Base-by-base conservation (phyloP, 2,113 vertebrate species). In the Trematocara unimaculatum region DNA sequence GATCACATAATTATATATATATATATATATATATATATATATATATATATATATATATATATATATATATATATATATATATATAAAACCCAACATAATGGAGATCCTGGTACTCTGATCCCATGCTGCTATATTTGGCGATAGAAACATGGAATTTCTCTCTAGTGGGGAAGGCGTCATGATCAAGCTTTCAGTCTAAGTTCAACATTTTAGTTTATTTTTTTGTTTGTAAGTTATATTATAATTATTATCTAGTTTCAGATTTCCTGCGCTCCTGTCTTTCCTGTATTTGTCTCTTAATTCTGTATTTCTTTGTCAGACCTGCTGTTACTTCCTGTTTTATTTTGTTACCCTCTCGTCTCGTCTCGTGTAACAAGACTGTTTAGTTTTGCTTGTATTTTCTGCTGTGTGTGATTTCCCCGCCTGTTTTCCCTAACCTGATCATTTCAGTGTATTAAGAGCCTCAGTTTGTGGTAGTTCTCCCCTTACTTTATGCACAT, bases 81-180 rank as follows among this genome's bases (percentile, higher is more conserved):
- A 3, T 55, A 26, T 26, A 55, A 13, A 54, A 26, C 56, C 26
- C 13, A 15, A 31, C 14, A 60, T 33, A 11, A 62, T 0, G 0
- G 29, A 33, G 58, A 0, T 33, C 58, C 58, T 6, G 58, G 58
- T 33, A 18, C 15, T 60, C 58, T 60, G 6, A 7, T 55, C 54
- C 6, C 54, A 14, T 1, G 55, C 23, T 56, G 55, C 23, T 14
- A 15, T 8, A 56, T 56, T 26, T 56, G 55, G 55, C 0, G 2
- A 56, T 56, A 26, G 20, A 56, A 56, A 56, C 54, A 56, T 56
- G 20, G 20, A 56, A 26, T 26, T 14, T 56, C 23, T 2, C 12
- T 56, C 54, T 2, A 8, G 20, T 1, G 18, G 53, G 53, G 53
- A 4, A 20, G 18, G 54, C 1, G 0, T 60, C 26, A 17, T 1